Conservation (phyloP, 2,797 vertebrate genomes). For the Gouania willdenowi region DNA sequence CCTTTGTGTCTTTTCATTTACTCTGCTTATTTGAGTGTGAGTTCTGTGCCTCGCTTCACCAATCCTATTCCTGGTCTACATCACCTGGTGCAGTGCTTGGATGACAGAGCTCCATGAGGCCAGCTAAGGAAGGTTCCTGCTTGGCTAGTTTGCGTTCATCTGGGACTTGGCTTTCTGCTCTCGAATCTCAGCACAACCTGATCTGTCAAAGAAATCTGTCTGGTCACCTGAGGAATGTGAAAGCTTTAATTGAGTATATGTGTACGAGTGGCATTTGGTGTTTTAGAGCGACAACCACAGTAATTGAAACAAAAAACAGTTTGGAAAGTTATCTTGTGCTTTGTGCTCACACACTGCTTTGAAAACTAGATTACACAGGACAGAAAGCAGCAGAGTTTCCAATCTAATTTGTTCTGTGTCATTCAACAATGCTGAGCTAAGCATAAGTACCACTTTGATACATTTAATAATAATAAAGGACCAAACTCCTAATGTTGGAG, state of each 20-base stretch:
- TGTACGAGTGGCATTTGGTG: constrained; percentile 19
- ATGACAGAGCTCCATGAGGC: constrained; percentile 38
- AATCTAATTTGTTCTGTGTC: too few species aligned
- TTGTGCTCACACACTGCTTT: not conserved
- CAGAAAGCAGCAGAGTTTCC: too few species aligned
- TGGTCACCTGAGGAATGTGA: constrained; percentile 13
- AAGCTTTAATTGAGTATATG: constrained; percentile 13
- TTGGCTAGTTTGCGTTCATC: constrained; percentile 48
- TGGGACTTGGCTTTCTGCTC: constrained; percentile 24
- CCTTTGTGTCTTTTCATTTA: constrained; percentile 56
- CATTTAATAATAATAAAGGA: too few species aligned
- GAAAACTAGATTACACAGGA: constrained; percentile 11
- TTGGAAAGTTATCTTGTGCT: constrained; percentile 6
- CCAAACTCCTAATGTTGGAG: too few species aligned
- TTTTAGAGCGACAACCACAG: constrained; percentile 22
- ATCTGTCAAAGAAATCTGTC: constrained; percentile 15
- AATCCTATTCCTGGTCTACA: constrained; percentile 34
- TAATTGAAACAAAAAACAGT: constrained; percentile 21
- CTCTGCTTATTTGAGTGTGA: constrained; percentile 46
- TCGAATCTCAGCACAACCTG: constrained; percentile 22
- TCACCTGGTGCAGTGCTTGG: constrained; percentile 12
- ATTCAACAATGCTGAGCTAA: constrained; percentile 9
- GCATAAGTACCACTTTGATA: too few species aligned
- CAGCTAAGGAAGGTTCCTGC: constrained; percentile 22
- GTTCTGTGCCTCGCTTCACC: constrained; percentile 48